A percentile compares a stretch with the other conserved stretches of the same genome.
Evolutionary conservation across 2,113 vertebrate species (phyloP).

Genomic region (Herpailurus yagouaroundi): DNA sequence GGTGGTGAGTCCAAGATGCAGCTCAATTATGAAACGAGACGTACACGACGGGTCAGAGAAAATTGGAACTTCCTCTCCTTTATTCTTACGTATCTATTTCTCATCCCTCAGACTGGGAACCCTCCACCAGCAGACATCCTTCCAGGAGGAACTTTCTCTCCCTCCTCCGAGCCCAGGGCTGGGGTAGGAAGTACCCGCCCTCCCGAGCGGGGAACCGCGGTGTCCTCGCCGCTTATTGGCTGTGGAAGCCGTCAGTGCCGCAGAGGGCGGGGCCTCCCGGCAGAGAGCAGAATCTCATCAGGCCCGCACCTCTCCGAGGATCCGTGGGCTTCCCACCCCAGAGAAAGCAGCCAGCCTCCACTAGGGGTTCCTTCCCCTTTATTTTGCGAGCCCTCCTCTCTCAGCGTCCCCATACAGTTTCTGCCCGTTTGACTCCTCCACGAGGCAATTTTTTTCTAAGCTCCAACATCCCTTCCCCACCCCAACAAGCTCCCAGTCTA

Average conservation of each 20-base stretch:
- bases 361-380: neutral
- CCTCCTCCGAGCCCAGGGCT: fast-evolving
- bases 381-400: neutral
- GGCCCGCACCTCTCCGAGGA: fast-evolving
- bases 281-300: neutral
- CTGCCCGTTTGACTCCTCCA: neutral
- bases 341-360: neutral
- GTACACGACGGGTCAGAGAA: neutral
- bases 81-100: neutral
- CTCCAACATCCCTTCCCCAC: neutral
- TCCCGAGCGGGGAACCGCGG: neutral
- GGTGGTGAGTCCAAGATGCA: neutral
- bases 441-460: neutral
- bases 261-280: neutral
- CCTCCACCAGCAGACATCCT: neutral
- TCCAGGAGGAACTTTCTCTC: neutral
- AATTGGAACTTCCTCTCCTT: neutral
- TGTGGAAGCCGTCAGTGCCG: neutral
- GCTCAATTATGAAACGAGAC: neutral
- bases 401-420: neutral
- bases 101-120: neutral
- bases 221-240: conserved; percentile 47
- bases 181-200: conserved; percentile 68
- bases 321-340: fast-evolving
- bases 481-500: neutral